Base-by-base conservation (phyloP, 2,888 invertebrate species). In the Lochmaea capreae region DNA sequence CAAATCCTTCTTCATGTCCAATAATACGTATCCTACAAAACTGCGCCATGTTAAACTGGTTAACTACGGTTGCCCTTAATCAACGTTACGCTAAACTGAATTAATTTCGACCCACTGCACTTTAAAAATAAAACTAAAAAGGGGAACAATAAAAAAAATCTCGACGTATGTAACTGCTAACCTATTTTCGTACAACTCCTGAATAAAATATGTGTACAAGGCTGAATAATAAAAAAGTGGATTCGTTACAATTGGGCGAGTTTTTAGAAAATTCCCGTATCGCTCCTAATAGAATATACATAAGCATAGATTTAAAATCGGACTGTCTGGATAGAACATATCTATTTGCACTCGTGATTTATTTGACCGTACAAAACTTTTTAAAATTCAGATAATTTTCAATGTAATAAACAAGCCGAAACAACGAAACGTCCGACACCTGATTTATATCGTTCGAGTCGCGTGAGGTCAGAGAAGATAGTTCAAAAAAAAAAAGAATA, bases 381-480 rank as follows among this genome's bases (percentile, higher is more conserved):
- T 39, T 39, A 39, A 39, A 39, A 39, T 39, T 39, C 33, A 39
- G 33, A 18, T 54, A 54, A 54, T 54, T 54, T 18, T 18, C 18
- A 16, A 16, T 54, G 18, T 43, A 33, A n/a, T 22, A 42, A 39
- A 62, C 62, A 62, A 39, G 62, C n/a, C n/a, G 39, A 33, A 52
- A 52, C 62, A 42, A 26, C 43, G 46, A 43, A 22, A 33, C 67
- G 67, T 57, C 59, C 22, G 59, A 18, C 46, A 8, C 18, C 11
- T 68, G 61, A 68, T 68, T 68, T 68, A 68, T 67, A 61, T 43
- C 59, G 10, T 33, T 42, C 26, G 59, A n/a, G 58, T 58, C 67
- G 57, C 68, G 11, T n/a, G 16, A 68, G 68, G 68, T 68, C 61
- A 62, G 49, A 62, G 39, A 49, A 68, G 68, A 68, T 68, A 72